Evolutionary conservation across 1,140 invertebrate genomes (phyloP), one percentile per base, ranked within the genome.

Genomic region (Leucophenga varia): DNA sequence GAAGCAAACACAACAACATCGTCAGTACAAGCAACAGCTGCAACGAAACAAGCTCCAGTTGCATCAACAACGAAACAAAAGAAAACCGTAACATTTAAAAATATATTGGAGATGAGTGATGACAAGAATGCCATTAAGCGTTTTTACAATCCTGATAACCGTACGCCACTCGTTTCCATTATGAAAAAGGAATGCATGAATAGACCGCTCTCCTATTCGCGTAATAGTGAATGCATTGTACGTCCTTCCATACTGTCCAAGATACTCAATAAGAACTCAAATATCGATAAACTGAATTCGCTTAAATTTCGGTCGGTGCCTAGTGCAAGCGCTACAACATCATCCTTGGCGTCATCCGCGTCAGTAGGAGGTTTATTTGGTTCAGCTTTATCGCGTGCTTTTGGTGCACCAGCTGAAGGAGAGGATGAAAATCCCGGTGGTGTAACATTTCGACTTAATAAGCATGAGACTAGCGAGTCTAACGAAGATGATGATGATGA

Each of bases 381-480:
- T 77, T 79, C 10, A 77, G 81, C 56, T 64, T 79, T 57, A 65
- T 81, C 57, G 67, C 80, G 59, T 77, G 83, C 68, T 65, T 81
- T 67, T 80, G 82, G 69, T 74, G 82, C 45, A 67, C 82, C 61
- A 10, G 36, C 58, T 37, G 61, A 63, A 8, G 59, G 64, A 25
- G 70, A 64, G 3, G 69, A 63, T 7, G 52, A 47, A 6, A 52
- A 68, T 6, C 55, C 45, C 17, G 54, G 64, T 13, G 56, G 54
- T 5, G 64, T 73, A 6, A 73, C 63, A 21, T 72, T 72, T 59
- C 59, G 55, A 12, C 43, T 53, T n/a, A 45, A 18, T 8, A 38
- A 34, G 13, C 31, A 14, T 6, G 31, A 34, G 4, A 8, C 31
- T 34, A 31, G 57, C 19, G 39, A 55, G 28, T 47, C 50, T 9